A percentile compares a stretch with the other conserved stretches of the same genome.
phyloP scores from a whole-genome alignment of 2,888 invertebrate species.

The Scaptodrosophila latifasciaeformis region DNA sequence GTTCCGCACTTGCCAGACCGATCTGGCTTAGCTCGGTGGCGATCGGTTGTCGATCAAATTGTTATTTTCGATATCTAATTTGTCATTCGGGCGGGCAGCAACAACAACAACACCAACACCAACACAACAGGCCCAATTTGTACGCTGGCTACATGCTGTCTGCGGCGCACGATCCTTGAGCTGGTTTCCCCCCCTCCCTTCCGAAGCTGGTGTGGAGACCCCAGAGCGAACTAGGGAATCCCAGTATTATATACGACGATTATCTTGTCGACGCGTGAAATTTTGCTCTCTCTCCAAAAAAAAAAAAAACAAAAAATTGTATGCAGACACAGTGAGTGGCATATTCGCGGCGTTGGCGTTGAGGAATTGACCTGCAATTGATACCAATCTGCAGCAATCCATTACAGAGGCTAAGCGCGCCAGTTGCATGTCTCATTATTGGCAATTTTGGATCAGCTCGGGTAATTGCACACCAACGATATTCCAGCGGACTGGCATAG shows the following conservation, averaged over 20 bases:
- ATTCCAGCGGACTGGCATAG: slow-evolving; percentile 6
- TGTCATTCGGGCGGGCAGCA: slow-evolving; percentile 61
- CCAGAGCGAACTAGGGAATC: slow-evolving; percentile 70
- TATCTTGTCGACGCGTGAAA: slow-evolving; percentile 60
- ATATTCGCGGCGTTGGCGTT: slow-evolving; percentile 22
- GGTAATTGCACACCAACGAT: slow-evolving; percentile 47
- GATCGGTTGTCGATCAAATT: slow-evolving; percentile 69
- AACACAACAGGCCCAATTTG: slow-evolving; percentile 23
- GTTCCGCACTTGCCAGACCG: slow-evolving; percentile 13
- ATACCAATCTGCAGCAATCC: slow-evolving; percentile 72
- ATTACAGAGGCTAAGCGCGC: slow-evolving; percentile 71
- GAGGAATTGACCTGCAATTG: slow-evolving; percentile 73
- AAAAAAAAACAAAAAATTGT: too few species aligned
- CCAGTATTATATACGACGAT: slow-evolving; percentile 61
- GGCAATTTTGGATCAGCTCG: slow-evolving; percentile 67
- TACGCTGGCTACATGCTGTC: slow-evolving; percentile 60
- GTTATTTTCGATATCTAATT: slow-evolving; percentile 70
- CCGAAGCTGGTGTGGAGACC: slow-evolving; percentile 20
- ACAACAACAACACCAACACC: slow-evolving; percentile 4
- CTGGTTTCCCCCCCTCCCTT: slow-evolving; percentile 10
- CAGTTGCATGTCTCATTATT: slow-evolving; percentile 73
- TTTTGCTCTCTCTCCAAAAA: slow-evolving; percentile 24
- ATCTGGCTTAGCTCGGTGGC: slow-evolving; percentile 44
- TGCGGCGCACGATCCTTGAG: slow-evolving; percentile 58
- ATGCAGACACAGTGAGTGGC: not conserved